Percentiles rank a stretch among this genome's conserved stretches.
phyloP scores from a whole-genome alignment of 2,113 vertebrate genomes.

The Periophthalmodon schlosseri region DNA sequence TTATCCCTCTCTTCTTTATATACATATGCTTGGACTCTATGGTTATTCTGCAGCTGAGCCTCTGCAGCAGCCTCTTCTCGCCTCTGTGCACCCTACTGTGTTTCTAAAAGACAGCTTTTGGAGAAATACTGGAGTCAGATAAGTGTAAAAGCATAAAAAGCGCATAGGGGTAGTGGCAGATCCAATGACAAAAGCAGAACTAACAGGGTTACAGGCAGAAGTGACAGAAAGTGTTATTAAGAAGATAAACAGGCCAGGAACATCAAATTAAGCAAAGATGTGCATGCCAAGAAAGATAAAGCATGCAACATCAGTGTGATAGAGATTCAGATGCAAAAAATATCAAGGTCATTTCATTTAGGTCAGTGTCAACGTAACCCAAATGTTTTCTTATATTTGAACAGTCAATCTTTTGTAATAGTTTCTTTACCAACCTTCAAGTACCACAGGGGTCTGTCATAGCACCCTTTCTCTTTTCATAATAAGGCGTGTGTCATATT shows the following conservation, averaged over 20 bases:
- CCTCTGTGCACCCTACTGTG: constrained; percentile 44
- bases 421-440: background rate
- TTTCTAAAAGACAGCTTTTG: constrained; percentile 23
- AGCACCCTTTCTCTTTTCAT: background rate
- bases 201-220: constrained; percentile 2
- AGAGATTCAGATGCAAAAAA: background rate
- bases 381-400: too few species aligned
- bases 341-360: background rate
- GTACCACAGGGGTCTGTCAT: background rate
- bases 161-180: background rate
- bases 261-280: background rate
- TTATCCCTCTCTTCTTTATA: background rate
- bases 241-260: background rate
- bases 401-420: too few species aligned
- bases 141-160: background rate
- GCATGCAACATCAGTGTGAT: background rate
- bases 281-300: background rate
- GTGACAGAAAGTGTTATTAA: background rate
- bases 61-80: constrained; percentile 69
- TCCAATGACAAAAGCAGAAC: background rate
- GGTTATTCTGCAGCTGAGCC: constrained; percentile 65
- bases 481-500: background rate
- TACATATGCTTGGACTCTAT: constrained; percentile 47
- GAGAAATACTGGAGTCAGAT: constrained; percentile 22
- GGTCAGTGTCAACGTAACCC: background rate